phyloP scores from a whole-genome alignment of 2,888 invertebrate genomes.

The Melolontha melolontha region DNA sequence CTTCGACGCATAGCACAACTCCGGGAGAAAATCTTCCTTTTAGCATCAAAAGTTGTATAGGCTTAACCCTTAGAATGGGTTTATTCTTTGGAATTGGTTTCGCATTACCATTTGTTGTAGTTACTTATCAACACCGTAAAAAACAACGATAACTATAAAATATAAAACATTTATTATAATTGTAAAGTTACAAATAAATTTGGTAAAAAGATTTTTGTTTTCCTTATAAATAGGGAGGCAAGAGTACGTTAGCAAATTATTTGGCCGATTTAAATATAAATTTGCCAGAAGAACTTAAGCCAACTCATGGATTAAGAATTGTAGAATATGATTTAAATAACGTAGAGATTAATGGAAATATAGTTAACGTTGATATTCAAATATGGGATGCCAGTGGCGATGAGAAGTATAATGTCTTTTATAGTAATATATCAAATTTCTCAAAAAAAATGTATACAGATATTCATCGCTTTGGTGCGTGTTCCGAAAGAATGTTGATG shows the following conservation, averaged over 20 bases:
- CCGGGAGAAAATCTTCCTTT: slow-evolving; percentile 40
- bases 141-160: slow-evolving; percentile 9
- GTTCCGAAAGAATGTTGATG: slow-evolving; percentile 53
- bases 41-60: slow-evolving; percentile 18
- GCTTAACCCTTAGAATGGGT: slow-evolving; percentile 28
- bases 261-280: slow-evolving; percentile 51
- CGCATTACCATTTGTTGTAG: slow-evolving; percentile 37
- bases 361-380: slow-evolving; percentile 53
- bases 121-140: slow-evolving; percentile 38
- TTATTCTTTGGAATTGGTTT: slow-evolving; percentile 37
- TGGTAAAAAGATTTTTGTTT: slow-evolving; percentile 16
- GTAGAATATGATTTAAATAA: slow-evolving; percentile 54
- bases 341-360: slow-evolving; percentile 50
- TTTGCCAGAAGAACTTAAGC: slow-evolving; percentile 52
- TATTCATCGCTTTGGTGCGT: slow-evolving; percentile 54
- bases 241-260: slow-evolving; percentile 53
- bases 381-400: slow-evolving; percentile 56
- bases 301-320: slow-evolving; percentile 53
- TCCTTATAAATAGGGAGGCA: slow-evolving; percentile 50
- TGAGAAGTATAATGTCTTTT: slow-evolving; percentile 49
- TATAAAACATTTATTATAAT: neutral
- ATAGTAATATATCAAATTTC: neutral
- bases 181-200: slow-evolving; percentile 11
- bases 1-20: slow-evolving; percentile 4
- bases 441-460: slow-evolving; percentile 45